These are phyloP conservation scores for Rhynchonycteris naso DNA, from an alignment of 2,797 vertebrate species.

Conservation along the genomic window DNA sequence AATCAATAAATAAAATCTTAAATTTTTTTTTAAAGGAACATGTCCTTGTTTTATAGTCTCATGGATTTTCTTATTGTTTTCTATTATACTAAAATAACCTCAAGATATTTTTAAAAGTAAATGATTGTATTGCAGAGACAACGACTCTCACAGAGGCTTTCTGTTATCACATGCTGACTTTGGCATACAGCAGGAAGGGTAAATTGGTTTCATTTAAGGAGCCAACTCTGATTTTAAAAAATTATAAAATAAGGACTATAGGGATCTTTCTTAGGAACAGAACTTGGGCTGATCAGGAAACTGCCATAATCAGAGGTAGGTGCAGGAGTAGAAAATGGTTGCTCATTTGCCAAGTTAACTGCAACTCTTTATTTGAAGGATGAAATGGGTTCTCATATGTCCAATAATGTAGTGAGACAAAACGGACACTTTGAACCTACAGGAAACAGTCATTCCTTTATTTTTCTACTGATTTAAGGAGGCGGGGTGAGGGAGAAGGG, in stretches of 20 bases:
- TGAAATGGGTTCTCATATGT: too few relatives aligned
- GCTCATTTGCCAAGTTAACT: neutral
- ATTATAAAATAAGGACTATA: conserved; percentile 14
- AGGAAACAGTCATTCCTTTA: too few relatives aligned
- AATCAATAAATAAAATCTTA: too few relatives aligned
- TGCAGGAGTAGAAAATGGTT: neutral
- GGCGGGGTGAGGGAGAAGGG: too few relatives aligned
- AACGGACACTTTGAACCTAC: too few relatives aligned
- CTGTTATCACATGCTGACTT: neutral
- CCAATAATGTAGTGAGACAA: too few relatives aligned
- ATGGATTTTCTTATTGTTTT: neutral
- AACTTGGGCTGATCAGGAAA: neutral
- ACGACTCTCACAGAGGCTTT: neutral
- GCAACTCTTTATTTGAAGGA: too few relatives aligned
- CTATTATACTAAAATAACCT: neutral
- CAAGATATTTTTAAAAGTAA: neutral
- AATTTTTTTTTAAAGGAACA: too few relatives aligned
- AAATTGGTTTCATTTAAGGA: neutral
- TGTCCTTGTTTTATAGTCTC: neutral
- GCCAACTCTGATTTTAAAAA: neutral
- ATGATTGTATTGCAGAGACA: neutral
- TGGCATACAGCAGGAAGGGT: neutral
- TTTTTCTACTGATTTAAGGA: too few relatives aligned
- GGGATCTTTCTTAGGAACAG: neutral
- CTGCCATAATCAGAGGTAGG: neutral